Conservation (phyloP, 2,113 vertebrate genomes). For the Montifringilla adamsi region DNA sequence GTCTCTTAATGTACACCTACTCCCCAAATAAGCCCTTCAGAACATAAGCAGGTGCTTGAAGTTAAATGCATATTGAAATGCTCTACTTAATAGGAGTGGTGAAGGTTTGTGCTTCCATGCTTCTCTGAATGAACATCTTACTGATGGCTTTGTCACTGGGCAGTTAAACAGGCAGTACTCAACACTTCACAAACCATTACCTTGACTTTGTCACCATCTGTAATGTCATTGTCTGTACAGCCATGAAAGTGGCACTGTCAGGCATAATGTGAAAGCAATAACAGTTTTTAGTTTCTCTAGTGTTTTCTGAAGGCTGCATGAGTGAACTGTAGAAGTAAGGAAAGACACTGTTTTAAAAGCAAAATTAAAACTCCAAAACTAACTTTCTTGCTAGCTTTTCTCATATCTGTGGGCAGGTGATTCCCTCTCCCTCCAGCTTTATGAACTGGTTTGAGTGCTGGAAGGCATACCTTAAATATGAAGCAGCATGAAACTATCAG, state of each 20-base stretch:
- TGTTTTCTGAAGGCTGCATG: background rate
- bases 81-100: background rate
- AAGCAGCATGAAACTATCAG: background rate
- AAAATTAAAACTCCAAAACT: background rate
- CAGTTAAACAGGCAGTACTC: background rate
- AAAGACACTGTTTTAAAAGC: background rate
- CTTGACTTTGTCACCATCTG: background rate
- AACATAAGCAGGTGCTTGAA: background rate
- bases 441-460: background rate
- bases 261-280: background rate
- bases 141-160: background rate
- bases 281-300: background rate
- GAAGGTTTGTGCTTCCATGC: background rate
- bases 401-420: background rate
- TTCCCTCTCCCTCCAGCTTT: background rate
- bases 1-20: background rate
- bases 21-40: background rate
- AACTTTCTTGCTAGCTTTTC: background rate
- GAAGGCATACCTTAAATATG: background rate
- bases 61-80: background rate
- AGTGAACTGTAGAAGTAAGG: background rate
- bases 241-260: background rate
- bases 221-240: background rate
- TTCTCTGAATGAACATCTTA: background rate
- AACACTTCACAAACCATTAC: background rate